A percentile compares a stretch with the other conserved stretches of the same genome.
These are phyloP conservation scores for Rhaphigaster nebulosa DNA, from an alignment of 2,888 invertebrate species.

Conservation along the genomic window DNA sequence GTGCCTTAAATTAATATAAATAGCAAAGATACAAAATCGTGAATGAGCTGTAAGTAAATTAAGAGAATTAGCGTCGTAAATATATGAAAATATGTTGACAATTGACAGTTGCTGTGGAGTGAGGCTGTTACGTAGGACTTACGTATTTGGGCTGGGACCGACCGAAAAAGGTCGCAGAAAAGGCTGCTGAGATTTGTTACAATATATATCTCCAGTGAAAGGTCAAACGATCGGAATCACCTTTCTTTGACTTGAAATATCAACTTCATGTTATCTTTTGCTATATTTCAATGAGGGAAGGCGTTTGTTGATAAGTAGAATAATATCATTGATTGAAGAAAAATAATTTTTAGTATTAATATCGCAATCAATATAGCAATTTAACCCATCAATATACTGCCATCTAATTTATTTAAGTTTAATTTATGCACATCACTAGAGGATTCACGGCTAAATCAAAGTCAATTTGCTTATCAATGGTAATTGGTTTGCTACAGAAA, in stretches of 20 bases:
- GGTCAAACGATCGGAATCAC: background rate
- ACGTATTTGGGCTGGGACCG: slow-evolving; percentile 25
- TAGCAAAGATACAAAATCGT: background rate
- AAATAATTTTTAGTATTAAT: too few species aligned
- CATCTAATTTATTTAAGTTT: too few species aligned
- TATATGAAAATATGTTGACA: background rate
- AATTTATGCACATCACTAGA: too few species aligned
- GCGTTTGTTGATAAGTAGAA: background rate
- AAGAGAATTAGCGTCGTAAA: background rate
- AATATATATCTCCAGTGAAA: slow-evolving; percentile 39
- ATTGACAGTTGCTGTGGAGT: background rate
- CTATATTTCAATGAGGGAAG: background rate
- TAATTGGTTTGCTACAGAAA: too few species aligned
- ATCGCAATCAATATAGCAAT: too few species aligned
- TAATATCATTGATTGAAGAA: too few species aligned
- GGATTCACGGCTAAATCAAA: too few species aligned
- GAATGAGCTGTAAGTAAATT: background rate
- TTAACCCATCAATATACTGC: too few species aligned
- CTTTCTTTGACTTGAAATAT: background rate
- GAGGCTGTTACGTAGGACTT: background rate
- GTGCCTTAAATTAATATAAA: background rate
- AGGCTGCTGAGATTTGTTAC: background rate
- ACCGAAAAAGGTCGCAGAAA: slow-evolving; percentile 17
- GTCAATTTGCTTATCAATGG: too few species aligned
- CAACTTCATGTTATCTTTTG: background rate